phyloP scores from a whole-genome alignment of 1,140 invertebrate species.

The Drosophila trapezifrons region DNA sequence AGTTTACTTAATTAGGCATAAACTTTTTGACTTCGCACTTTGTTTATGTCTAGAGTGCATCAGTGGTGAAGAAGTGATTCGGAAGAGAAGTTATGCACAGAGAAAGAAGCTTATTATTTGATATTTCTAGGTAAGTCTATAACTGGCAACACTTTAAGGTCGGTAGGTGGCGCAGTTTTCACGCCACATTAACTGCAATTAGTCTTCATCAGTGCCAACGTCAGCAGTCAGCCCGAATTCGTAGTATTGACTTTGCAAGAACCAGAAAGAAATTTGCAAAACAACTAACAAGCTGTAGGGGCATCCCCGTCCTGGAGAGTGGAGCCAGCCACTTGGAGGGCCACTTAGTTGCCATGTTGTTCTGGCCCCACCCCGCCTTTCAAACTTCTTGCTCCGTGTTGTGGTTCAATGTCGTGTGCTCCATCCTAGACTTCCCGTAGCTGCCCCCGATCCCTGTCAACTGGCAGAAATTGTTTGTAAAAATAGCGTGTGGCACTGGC shows the following conservation, averaged over 20 bases:
- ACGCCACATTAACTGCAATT: conserved; percentile 75
- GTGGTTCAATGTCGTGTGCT: conserved; percentile 67
- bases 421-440: conserved; percentile 43
- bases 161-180: conserved; percentile 64
- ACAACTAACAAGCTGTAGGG: conserved; percentile 57
- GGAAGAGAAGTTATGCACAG: background rate
- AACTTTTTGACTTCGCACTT: conserved; percentile 46
- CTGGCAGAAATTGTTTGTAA: conserved; percentile 80
- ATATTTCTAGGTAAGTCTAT: conserved; percentile 4
- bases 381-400: conserved; percentile 38
- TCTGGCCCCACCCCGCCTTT: conserved; percentile 3
- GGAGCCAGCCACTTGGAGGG: conserved; percentile 56
- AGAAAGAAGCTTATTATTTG: background rate
- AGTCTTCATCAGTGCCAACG: conserved; percentile 77
- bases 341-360: conserved; percentile 79
- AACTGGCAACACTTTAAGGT: conserved; percentile 27
- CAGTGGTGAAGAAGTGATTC: conserved; percentile 26
- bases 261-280: conserved; percentile 43
- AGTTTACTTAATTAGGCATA: conserved; percentile 79
- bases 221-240: conserved; percentile 49
- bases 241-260: conserved; percentile 51
- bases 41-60: conserved; percentile 62
- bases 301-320: conserved; percentile 13
- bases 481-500: conserved; percentile 79
- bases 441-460: conserved; percentile 70